Base-by-base conservation (phyloP, 2,113 vertebrate genomes). In the Melospiza melodia region DNA sequence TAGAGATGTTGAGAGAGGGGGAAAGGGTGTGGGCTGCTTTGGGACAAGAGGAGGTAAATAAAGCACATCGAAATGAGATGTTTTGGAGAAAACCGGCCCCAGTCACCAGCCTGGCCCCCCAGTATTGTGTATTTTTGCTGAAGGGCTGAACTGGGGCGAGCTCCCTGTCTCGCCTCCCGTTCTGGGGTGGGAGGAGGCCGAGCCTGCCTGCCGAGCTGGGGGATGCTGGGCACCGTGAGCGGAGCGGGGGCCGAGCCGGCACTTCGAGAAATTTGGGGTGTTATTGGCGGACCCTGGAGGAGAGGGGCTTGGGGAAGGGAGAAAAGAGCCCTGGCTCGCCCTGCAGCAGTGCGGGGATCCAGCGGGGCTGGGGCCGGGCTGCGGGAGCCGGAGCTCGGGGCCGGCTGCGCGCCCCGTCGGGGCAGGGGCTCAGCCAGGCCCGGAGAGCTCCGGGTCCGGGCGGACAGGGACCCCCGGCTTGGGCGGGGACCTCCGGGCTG, bases 1-100 rank as follows among this genome's bases (percentile, higher is more conserved):
- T 88, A 71, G 75, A 86, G 90, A 86, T 78, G 81, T 33, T 73
- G 91, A 67, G 67, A 93, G 89, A 85, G 81, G n/a, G 69, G 74
- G 75, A 93, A 90, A 92, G 87, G 83, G 54, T 78, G 61, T 67
- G 69, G 67, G 85, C 78, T 87, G 90, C 54, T 90, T 58, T 94
- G 76, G 96, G 91, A 75, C 81, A 43, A 55, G 73, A 75, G 41
- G 37, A 73, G 91, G 85, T 82, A 89, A 94, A 96, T 94, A 92
- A 95, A 89, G 35, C 72, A 28, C 84, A 89, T 9, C 1, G 37
- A 82, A 61, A 71, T 22, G 44, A 62, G 75, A 65, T 48, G 15
- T 79, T 95, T 90, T 72, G 57, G 61, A 39, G n/a, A 33, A 41
- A 88, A 85, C 19, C 4, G 3, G 11, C 18, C 55, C 67, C 46